These are phyloP conservation scores for Candidula unifasciata DNA, from an alignment of 2,888 invertebrate genomes.

Conservation along the genomic window DNA sequence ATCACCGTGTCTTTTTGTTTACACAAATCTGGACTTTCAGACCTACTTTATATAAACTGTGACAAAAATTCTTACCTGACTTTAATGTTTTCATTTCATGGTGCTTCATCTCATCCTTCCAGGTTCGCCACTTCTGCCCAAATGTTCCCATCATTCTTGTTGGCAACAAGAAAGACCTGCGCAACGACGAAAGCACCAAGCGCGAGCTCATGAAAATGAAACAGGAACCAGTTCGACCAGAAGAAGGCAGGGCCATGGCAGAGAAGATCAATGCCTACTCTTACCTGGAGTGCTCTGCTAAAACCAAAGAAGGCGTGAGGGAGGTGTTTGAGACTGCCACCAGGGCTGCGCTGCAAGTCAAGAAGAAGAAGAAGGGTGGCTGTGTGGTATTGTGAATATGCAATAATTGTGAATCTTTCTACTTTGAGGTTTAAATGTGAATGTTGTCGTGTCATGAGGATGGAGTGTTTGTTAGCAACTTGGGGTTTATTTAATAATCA, in stretches of 20 bases:
- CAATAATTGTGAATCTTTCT: neutral
- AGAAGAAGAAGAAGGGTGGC: constrained; percentile 78
- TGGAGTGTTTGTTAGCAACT: neutral
- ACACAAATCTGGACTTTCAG: too few species aligned
- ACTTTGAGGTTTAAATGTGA: neutral
- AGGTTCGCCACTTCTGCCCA: constrained; percentile 92
- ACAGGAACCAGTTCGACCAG: constrained; percentile 97
- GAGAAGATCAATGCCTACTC: constrained; percentile 99
- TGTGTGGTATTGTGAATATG: constrained; percentile 59
- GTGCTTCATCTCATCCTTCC: neutral
- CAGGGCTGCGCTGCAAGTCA: constrained; percentile 95
- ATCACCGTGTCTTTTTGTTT: too few species aligned
- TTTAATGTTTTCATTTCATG: neutral
- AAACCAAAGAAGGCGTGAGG: constrained; percentile 98
- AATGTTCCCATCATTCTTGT: constrained; percentile 98
- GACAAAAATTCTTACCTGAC: neutral
- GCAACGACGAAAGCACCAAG: constrained; percentile 79
- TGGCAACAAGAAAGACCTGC: constrained; percentile 89
- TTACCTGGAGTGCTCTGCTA: constrained; percentile 99
- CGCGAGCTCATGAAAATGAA: constrained; percentile 94
- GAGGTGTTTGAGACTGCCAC: constrained; percentile 99
- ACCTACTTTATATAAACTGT: neutral
- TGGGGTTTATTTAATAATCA: neutral
- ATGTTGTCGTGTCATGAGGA: neutral
- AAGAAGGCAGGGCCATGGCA: constrained; percentile 98